A percentile compares a stretch with the other conserved stretches of the same genome.
phyloP scores from a whole-genome alignment of 2,888 invertebrate species.

The Dicranocentrus wangi region DNA sequence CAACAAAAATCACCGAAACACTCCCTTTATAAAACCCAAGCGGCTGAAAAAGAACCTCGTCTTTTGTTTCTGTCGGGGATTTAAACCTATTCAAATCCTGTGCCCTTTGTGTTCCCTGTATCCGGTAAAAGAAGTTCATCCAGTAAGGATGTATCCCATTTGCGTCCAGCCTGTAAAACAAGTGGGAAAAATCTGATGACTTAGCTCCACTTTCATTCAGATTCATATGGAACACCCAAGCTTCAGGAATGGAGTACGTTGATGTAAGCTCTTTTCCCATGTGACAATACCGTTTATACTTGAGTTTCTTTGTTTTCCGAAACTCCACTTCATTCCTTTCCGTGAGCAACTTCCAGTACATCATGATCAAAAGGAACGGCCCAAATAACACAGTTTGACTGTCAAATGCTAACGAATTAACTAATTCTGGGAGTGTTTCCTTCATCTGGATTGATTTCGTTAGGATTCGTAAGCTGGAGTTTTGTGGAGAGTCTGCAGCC shows the following conservation, averaged over 20 bases:
- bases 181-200: constrained; percentile 23
- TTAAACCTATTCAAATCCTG: constrained; percentile 51
- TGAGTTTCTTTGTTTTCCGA: constrained; percentile 11
- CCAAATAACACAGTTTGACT: constrained; percentile 40
- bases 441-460: constrained; percentile 29
- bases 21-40: constrained; percentile 36
- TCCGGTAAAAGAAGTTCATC: constrained; percentile 50
- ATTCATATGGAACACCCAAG: constrained; percentile 34
- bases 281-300: constrained; percentile 34
- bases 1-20: constrained; percentile 40
- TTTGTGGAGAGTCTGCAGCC: constrained; percentile 10
- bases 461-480: constrained; percentile 27
- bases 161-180: constrained; percentile 28
- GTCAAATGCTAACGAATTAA: constrained; percentile 32
- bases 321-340: constrained; percentile 26
- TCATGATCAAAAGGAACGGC: constrained; percentile 42
- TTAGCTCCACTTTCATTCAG: background rate
- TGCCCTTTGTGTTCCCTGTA: constrained; percentile 27
- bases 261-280: constrained; percentile 44
- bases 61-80: constrained; percentile 44
- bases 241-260: constrained; percentile 35
- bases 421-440: constrained; percentile 8
- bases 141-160: constrained; percentile 51
- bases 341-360: constrained; percentile 43
- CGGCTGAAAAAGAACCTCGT: constrained; percentile 36